Evolutionary conservation across 2,888 invertebrate species (phyloP).

Genomic region (Osmoderma eremita): DNA sequence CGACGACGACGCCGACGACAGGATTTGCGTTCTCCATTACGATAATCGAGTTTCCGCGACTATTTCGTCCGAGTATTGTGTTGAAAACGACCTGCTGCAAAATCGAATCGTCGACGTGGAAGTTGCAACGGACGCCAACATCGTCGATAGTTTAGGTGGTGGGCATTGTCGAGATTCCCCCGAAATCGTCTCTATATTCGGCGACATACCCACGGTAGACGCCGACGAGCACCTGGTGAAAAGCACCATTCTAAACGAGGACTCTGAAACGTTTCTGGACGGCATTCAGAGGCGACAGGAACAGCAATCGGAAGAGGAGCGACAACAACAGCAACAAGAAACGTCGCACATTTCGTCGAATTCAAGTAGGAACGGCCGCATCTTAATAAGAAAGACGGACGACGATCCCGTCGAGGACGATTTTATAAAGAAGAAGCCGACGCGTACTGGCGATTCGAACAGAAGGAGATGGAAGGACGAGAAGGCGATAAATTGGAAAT

Average conservation of each 20-base stretch:
- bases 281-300: not conserved
- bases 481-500: constrained; percentile 32
- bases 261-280: constrained; percentile 20
- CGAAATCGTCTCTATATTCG: constrained; percentile 13
- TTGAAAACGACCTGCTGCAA: not conserved
- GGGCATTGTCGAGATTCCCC: not conserved
- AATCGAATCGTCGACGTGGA: not conserved
- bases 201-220: constrained; percentile 17
- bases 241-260: constrained; percentile 22
- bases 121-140: not conserved
- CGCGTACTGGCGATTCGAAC: not conserved
- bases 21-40: constrained; percentile 15
- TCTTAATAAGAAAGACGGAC: constrained; percentile 27
- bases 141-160: not conserved
- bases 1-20: not conserved
- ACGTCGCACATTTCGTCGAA: not conserved
- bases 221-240: constrained; percentile 16
- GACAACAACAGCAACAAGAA: not conserved
- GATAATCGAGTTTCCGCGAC: not conserved
- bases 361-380: not conserved
- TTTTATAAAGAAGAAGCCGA: constrained; percentile 23
- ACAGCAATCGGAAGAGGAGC: not conserved
- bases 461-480: constrained; percentile 6
- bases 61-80: constrained; percentile 10
- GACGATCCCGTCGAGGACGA: not conserved